Evolutionary conservation across 2,797 vertebrate species (phyloP), one percentile per base, ranked within the genome.

Genomic region (Trachurus trachurus): DNA sequence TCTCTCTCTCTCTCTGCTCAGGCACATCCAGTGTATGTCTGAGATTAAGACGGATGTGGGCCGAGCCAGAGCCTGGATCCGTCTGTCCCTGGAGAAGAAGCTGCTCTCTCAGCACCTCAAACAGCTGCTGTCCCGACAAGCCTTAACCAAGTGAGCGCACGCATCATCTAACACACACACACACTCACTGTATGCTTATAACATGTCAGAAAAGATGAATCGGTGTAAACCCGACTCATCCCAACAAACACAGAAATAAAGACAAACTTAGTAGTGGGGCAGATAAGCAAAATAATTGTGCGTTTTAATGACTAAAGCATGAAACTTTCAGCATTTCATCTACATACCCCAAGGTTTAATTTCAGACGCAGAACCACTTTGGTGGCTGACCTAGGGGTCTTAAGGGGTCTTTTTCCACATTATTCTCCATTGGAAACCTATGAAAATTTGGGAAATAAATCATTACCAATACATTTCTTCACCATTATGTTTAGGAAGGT

Each of bases 31-130:
- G 88, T 96, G 93, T 80, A 97, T 99, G 96, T 96, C 96, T 0
- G 97, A 98, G 90, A 99, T 99, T 77, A 98, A 97, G 92, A 99
- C 98, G 0, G 98, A 99, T 0, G 98, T 99, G 10, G 97, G 98
- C 0, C 94, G 97, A 84, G 96, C 98, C 1, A 94, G 97, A 57
- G 97, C 97, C 2, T 99, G 97, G 97, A 97, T 99, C 74, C 95
- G 98, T 16, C 90, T 99, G 78, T 98, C 97, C 50, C 93, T 99
- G 76, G 98, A 99, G 90, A 99, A 98, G 93, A 99, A 99, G 83
- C 94, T 97, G 63, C 91, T 99, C 66, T 98, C 97, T 16, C 97
- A 98, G 83, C 97, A 98, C 74, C 96, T 99, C 68, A 98, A 97
- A 88, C 96, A 97, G 88, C 90, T 99, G 80, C 95, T 99, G 74